Evolutionary conservation across 2,113 vertebrate genomes (phyloP).

Genomic region (Phrynocephalus versicolor): DNA sequence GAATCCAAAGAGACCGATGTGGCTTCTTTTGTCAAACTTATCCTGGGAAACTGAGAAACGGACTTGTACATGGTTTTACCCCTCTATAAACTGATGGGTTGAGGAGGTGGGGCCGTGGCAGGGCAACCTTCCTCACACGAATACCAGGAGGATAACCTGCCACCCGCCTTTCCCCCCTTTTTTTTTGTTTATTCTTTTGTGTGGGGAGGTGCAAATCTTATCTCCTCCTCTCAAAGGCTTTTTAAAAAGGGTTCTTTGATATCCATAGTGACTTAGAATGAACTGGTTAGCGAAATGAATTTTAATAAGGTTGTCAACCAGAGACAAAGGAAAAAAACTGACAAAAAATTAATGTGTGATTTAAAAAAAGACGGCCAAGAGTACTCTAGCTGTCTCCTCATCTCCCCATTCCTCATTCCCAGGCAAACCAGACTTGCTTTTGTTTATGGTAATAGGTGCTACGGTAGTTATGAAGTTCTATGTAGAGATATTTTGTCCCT

Average conservation of each 20-base stretch:
- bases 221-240: slow-evolving; percentile 46
- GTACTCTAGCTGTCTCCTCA: slow-evolving; percentile 68
- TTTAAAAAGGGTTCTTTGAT: slow-evolving; percentile 71
- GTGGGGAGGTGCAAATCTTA: slow-evolving; percentile 53
- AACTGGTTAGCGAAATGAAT: slow-evolving; percentile 79
- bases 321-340: slow-evolving; percentile 49
- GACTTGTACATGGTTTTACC: slow-evolving; percentile 63
- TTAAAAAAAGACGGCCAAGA: slow-evolving; percentile 71
- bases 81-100: slow-evolving; percentile 78
- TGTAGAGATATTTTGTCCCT: slow-evolving; percentile 75
- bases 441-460: slow-evolving; percentile 79
- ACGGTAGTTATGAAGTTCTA: slow-evolving; percentile 78
- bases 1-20: slow-evolving; percentile 97
- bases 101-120: slow-evolving; percentile 65
- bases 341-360: slow-evolving; percentile 63
- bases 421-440: slow-evolving; percentile 76
- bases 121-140: slow-evolving; percentile 62
- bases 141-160: slow-evolving; percentile 67
- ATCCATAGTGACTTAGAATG: slow-evolving; percentile 77
- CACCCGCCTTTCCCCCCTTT: slow-evolving; percentile 52
- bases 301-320: slow-evolving; percentile 75
- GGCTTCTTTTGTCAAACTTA: slow-evolving; percentile 93
- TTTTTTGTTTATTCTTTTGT: slow-evolving; percentile 38
- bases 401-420: slow-evolving; percentile 73
- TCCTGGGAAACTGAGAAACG: slow-evolving; percentile 88